Percentiles rank a stretch among this genome's conserved stretches.
These are phyloP conservation scores for Drymonia ruficornis DNA, from an alignment of 2,888 invertebrate genomes.

Conservation along the genomic window DNA sequence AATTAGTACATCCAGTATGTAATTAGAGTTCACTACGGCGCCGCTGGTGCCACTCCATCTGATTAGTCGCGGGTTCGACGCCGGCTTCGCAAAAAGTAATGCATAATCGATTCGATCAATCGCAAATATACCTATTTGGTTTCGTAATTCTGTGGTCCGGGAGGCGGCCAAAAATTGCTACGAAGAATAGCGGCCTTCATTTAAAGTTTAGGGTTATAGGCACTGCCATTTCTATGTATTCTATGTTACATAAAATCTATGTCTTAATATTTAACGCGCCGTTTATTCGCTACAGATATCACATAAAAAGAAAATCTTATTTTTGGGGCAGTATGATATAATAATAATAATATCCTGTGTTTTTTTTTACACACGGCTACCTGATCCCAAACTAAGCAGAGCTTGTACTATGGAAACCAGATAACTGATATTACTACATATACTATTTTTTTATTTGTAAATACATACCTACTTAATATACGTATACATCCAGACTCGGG, in stretches of 20 bases:
- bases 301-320: too few species aligned
- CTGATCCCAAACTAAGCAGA: too few species aligned
- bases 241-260: neutral
- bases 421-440: too few species aligned
- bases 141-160: slow-evolving; percentile 1
- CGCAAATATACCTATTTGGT: slow-evolving; percentile 3
- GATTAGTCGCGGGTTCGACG: slow-evolving; percentile 2
- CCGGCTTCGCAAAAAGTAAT: slow-evolving; percentile 2
- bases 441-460: too few species aligned
- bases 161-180: slow-evolving; percentile 2
- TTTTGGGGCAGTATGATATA: too few species aligned
- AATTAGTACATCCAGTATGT: slow-evolving; percentile 8
- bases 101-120: slow-evolving; percentile 5
- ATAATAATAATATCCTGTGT: too few species aligned
- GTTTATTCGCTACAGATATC: too few species aligned
- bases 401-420: too few species aligned
- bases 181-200: neutral
- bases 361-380: too few species aligned
- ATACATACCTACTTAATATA: too few species aligned
- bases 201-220: neutral
- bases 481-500: too few species aligned
- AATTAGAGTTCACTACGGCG: slow-evolving; percentile 1
- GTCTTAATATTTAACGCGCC: too few species aligned
- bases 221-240: neutral
- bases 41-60: neutral